phyloP scores from a whole-genome alignment of 2,888 invertebrate genomes.

The Phaonia tiefii region DNA sequence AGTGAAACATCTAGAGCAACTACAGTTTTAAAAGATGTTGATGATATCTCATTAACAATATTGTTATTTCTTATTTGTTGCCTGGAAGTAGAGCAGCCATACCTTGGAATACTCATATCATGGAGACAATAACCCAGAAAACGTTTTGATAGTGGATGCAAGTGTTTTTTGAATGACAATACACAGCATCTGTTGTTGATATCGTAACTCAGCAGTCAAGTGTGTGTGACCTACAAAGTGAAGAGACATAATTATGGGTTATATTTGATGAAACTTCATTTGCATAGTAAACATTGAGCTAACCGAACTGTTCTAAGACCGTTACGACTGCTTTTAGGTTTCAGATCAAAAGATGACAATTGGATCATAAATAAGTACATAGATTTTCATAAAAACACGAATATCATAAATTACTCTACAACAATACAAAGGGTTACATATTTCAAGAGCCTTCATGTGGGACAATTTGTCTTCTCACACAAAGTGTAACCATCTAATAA shows the following conservation, averaged over 20 bases:
- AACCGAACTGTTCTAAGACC: no score
- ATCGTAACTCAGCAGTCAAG: background rate
- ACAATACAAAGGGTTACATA: no score
- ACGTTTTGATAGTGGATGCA: background rate
- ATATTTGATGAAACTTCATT: background rate
- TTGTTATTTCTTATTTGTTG: conserved; percentile 5
- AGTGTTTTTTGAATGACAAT: background rate
- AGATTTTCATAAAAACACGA: no score
- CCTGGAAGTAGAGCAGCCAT: conserved; percentile 4
- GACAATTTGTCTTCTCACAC: no score
- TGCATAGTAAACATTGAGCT: no score
- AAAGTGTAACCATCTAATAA: no score
- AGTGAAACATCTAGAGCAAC: conserved; percentile 25
- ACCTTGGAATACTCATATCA: conserved; percentile 19
- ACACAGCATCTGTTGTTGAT: conserved; percentile 24
- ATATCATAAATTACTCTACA: no score
- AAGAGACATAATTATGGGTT: background rate
- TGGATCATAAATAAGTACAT: no score
- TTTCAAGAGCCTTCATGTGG: no score
- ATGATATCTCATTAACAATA: background rate
- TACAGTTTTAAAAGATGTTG: background rate
- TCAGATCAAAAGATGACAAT: no score
- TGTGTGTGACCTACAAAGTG: background rate
- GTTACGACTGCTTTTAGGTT: no score
- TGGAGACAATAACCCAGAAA: conserved; percentile 28